Conservation (phyloP, 2,113 vertebrate genomes). For the Drymodes brunneopygia region DNA sequence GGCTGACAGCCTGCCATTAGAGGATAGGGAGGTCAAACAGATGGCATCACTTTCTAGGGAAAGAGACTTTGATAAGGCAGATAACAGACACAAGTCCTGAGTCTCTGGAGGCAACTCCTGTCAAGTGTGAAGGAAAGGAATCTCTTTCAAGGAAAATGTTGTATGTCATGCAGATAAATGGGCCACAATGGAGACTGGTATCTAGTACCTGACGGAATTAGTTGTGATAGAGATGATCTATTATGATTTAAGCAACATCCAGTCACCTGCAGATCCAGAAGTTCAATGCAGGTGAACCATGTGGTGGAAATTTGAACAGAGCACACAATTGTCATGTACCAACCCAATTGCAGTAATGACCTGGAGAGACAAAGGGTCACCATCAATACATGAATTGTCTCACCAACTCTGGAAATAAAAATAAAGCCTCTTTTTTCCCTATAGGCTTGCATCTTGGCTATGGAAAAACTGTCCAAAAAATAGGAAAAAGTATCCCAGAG, state of each 20-base stretch:
- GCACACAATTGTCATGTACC: background rate
- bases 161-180: fast-evolving
- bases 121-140: background rate
- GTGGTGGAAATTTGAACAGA: background rate
- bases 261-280: background rate
- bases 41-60: background rate
- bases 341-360: background rate
- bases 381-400: background rate
- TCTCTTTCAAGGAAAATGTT: background rate
- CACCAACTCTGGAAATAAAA: background rate
- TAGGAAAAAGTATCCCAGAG: background rate
- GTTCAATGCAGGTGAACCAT: background rate
- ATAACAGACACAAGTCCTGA: too few species aligned
- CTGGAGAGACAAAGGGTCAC: background rate
- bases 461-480: background rate
- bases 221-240: background rate
- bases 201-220: background rate
- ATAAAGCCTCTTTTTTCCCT: background rate
- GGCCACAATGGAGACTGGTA: background rate
- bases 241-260: background rate
- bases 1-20: background rate
- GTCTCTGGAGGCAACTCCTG: background rate
- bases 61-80: background rate
- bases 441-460: background rate
- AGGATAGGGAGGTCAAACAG: background rate